Evolutionary conservation across 1,140 invertebrate species (phyloP).

Genomic region (Frieseomelitta varia): DNA sequence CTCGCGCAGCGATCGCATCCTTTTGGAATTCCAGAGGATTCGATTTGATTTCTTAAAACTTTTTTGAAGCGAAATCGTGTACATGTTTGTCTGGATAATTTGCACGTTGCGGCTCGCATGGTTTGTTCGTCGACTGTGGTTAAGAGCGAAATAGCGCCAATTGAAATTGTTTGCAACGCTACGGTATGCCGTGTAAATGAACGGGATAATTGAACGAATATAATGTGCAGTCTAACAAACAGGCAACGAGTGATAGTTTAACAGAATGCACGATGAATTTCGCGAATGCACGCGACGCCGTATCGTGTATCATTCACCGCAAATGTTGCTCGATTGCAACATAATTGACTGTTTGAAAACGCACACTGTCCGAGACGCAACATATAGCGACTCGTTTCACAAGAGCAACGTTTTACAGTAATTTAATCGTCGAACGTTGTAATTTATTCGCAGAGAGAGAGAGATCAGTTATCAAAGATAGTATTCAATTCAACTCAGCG

Average conservation of each 20-base stretch:
- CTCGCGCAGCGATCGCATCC: no score
- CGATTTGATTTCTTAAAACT: no score
- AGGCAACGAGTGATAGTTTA: not conserved
- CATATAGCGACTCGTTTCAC: no score
- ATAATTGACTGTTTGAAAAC: not conserved
- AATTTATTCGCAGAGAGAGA: no score
- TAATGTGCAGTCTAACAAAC: not conserved
- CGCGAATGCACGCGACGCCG: no score
- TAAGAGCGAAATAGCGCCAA: not conserved
- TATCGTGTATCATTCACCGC: not conserved
- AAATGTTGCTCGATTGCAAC: not conserved
- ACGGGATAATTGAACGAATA: not conserved
- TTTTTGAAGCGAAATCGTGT: not conserved
- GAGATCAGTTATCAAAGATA: not conserved
- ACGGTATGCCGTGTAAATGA: not conserved
- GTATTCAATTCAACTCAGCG: not conserved
- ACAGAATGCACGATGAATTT: not conserved
- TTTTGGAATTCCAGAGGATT: no score
- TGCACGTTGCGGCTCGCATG: not conserved
- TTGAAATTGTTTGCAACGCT: not conserved
- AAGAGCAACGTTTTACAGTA: no score
- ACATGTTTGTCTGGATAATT: not conserved
- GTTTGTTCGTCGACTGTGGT: not conserved
- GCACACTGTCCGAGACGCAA: no score
- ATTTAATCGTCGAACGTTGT: no score